Percentiles rank a stretch among this genome's conserved stretches.
phyloP scores from a whole-genome alignment of 2,888 invertebrate genomes.

The Sacculina carcini region DNA sequence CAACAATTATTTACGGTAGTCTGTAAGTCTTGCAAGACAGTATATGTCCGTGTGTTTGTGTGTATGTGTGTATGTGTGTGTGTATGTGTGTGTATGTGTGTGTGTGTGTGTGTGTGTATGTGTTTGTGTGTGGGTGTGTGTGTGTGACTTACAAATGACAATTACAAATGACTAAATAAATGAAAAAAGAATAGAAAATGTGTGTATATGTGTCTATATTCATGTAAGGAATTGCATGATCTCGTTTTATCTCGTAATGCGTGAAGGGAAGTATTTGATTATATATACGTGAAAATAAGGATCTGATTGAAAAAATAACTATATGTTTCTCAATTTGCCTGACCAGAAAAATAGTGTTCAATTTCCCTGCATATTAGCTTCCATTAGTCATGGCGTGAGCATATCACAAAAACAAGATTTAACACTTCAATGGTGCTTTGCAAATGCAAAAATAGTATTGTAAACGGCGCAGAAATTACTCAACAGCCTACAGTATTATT shows the following conservation, averaged over 20 bases:
- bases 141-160: slow-evolving; percentile 5
- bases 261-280: neutral
- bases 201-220: slow-evolving; percentile 3
- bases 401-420: too few relatives aligned
- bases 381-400: too few relatives aligned
- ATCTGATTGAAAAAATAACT: too few relatives aligned
- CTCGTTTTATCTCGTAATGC: neutral
- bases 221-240: neutral
- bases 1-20: too few relatives aligned
- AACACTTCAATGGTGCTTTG: too few relatives aligned
- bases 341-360: neutral
- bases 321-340: neutral
- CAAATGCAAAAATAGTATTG: too few relatives aligned
- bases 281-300: neutral
- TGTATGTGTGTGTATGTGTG: neutral
- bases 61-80: neutral
- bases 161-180: slow-evolving; percentile 6
- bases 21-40: too few relatives aligned
- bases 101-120: neutral
- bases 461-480: too few relatives aligned
- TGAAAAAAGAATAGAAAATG: slow-evolving; percentile 5
- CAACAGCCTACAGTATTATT: too few relatives aligned
- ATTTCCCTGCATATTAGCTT: neutral
- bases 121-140: slow-evolving; percentile 2
- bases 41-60: neutral